These are phyloP conservation scores for Zeus faber DNA, from an alignment of 2,113 vertebrate genomes.

Conservation along the genomic window DNA sequence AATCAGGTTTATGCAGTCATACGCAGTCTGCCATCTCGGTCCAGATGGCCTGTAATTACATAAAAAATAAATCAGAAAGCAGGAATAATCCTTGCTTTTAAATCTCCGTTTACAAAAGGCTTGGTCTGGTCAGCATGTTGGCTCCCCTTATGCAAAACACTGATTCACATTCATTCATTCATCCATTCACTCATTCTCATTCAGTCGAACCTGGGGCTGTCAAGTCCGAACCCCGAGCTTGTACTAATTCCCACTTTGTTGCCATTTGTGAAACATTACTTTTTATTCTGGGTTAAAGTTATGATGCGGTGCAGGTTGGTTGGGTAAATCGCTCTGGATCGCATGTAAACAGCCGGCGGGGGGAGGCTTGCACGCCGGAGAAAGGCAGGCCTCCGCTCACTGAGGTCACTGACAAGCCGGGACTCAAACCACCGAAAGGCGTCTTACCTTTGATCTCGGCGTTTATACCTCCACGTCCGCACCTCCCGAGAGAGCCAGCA, in stretches of 20 bases:
- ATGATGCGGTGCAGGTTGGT: too few species aligned
- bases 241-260: too few species aligned
- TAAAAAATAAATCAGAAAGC: neutral
- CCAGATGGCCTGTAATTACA: neutral
- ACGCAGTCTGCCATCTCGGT: neutral
- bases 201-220: too few species aligned
- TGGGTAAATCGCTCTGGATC: too few species aligned
- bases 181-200: neutral
- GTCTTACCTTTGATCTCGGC: conserved; percentile 49
- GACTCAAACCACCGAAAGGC: conserved; percentile 37
- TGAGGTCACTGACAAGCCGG: conserved; percentile 43
- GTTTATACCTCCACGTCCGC: conserved; percentile 38
- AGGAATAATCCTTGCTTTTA: neutral
- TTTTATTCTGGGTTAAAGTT: too few species aligned
- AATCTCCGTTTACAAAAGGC: neutral
- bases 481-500: conserved; percentile 38
- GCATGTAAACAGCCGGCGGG: neutral
- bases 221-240: too few species aligned
- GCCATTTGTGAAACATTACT: too few species aligned
- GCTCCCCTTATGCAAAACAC: neutral
- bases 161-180: neutral
- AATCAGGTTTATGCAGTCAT: neutral
- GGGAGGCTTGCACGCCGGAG: conserved; percentile 4
- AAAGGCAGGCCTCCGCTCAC: too few species aligned
- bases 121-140: neutral